Evolutionary conservation across 1,140 invertebrate genomes (phyloP), one percentile per base, ranked within the genome.

Genomic region (Babylonia areolata): DNA sequence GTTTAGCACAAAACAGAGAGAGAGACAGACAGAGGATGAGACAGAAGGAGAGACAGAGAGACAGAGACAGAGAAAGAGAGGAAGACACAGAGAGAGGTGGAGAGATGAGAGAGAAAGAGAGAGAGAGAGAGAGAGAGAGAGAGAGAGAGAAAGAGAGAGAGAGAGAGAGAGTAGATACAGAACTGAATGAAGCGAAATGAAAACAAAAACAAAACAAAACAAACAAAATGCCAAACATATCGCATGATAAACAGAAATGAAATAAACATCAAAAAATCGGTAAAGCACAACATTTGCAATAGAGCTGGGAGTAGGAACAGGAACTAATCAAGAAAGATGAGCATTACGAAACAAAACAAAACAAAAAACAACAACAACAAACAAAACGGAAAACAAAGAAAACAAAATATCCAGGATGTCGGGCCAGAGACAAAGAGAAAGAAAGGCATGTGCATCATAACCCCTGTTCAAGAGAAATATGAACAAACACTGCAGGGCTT

Each of bases 91-190:
- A 23, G 58, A 64, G 58, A 64, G 2, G 58, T 6, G 12, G 58
- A 23, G 17, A 5, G 58, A 2, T 23, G 58, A 64, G 58, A 64
- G 58, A 64, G 58, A 64, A 23, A 64, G 58, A 64, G 58, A 64
- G 58, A 64, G 58, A 64, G 58, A 64, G 58, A 64, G 58, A 64
- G 58, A 64, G 58, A 64, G 58, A 64, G 58, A 64, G 58, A 64
- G 58, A 64, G 58, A 64, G 58, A 64, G 58, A 64, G 58, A 64
- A 20, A 64, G 58, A 64, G 58, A 64, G 58, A 64, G 58, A 64
- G 58, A 64, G 58, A 64, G 58, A 64, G 58, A 64, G 58, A 64
- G 58, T 11, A 64, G 58, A 64, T 6, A 64, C 9, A 64, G 58
- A 64, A 51, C 9, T 12, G 0, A 51, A 51, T 12, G 46, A 1